Base-by-base conservation (phyloP, 2,888 invertebrate genomes). In the Melinaea marsaeus region DNA sequence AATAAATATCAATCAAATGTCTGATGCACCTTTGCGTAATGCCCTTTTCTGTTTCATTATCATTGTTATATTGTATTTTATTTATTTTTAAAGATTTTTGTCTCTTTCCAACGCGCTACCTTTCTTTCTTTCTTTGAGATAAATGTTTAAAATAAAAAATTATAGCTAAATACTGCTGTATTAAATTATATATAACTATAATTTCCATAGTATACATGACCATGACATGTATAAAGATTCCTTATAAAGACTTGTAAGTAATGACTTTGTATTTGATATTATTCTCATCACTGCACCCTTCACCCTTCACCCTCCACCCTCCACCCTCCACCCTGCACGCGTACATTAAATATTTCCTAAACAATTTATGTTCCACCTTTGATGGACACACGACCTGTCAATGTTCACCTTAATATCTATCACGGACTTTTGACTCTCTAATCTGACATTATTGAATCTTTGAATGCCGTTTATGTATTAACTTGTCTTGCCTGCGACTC, bases 1-100 rank as follows among this genome's bases (percentile, higher is more conserved):
- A 84, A 83, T 85, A 83, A 79, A 84, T 85, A 85, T 85, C 81
- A 86, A 86, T 86, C 85, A 85, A 76, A 70, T 80, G 83, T 84
- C 84, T 84, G 80, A 83, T 83, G 83, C 85, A 86, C 83, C 86
- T 85, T 86, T 82, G 11, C 7, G 42, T 42, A 42, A 42, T 9
- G 42, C 9, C 3, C 42, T 9, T 0, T 42, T 2, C 42, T 42
- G 42, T 42, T 37, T 37, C 37, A 37, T 37, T 37, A 4, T 37
- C 37, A 37, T 37, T 37, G 71, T 74, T 71, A 75, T 79, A 79
- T 77, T 75, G 66, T 71, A 72, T 22, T 74, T 13, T 69, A 71
- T 73, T 83, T 37, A 2, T 37, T 37, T 37, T 37, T 37, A 6
- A 37, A 37, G 37, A 4, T 37, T 22, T 22, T 22, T 22, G 22